Evolutionary conservation across 2,888 invertebrate genomes (phyloP), one percentile per base, ranked within the genome.

Genomic region (Eupithecia centaureata): DNA sequence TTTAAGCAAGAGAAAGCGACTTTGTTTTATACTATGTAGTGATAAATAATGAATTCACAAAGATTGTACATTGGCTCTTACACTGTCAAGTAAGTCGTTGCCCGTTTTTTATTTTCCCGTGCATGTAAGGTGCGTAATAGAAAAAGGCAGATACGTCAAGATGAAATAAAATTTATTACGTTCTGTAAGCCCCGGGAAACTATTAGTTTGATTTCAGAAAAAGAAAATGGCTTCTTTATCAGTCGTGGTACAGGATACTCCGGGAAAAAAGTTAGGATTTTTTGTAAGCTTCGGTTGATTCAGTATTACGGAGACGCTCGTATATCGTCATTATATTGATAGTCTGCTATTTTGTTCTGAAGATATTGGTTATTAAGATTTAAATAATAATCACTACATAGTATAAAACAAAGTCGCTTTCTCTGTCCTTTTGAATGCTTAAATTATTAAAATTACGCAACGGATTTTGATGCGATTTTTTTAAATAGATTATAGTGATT

Each of bases 101-200:
- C 42, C 65, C 33, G 56, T 62, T 68, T 64, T 62, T 42, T 68
- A 54, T 65, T 65, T 51, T 59, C 42, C 47, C 42, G 28, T 22
- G 25, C 63, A 33, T 42, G 38, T 30, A 8, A 64, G 22, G 42
- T 62, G 58, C 33, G 61, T 68, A 86, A 86, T 86, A 85, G 86
- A 86, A 86, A 85, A 85, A 83, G 77, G 81, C 77, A 84, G 85
- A 86, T 86, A 86, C 77, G 85, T 85, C 85, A 79, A 80, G 86
- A 82, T 82, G 79, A 82, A 85, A 83, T 82, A 79, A 85, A 86
- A 86, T 87, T 86, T 87, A 86, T 87, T 86, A 84, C 85, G 18
- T 78, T 79, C 82, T 76, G 81, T 85, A 81, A 84, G 82, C 84
- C 86, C 76, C 64, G 82, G 82, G 77, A 82, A 85, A 84, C 86